Percentiles rank a stretch among this genome's conserved stretches.
Conservation (phyloP, 2,113 vertebrate genomes). For the Danio rerio region GRCz12tu NC_133177.1:4931501-4932000, state of each 20-base stretch:
- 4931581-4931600: slow-evolving; percentile 85
- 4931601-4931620: slow-evolving; percentile 81
- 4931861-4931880: slow-evolving; percentile 27
- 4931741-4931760: slow-evolving; percentile 70
- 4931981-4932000: background rate
- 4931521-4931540: slow-evolving; percentile 80
- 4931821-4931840: slow-evolving; percentile 71
- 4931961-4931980: slow-evolving; percentile 1
- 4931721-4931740: slow-evolving; percentile 76
- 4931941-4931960: background rate
- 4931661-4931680: slow-evolving; percentile 82
- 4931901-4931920: slow-evolving; percentile 8
- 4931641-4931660: slow-evolving; percentile 79
- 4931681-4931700: slow-evolving; percentile 77
- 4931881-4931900: background rate
- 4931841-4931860: slow-evolving; percentile 70
- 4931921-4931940: background rate
- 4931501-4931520: slow-evolving; percentile 85
- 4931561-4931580: slow-evolving; percentile 84
- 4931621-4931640: slow-evolving; percentile 85
- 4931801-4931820: slow-evolving; percentile 69
- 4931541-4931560: slow-evolving; percentile 81
- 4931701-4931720: slow-evolving; percentile 77
- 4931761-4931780: slow-evolving; percentile 57
- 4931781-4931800: slow-evolving; percentile 68